phyloP scores from a whole-genome alignment of 2,113 vertebrate genomes.

The Parotia lawesii region DNA sequence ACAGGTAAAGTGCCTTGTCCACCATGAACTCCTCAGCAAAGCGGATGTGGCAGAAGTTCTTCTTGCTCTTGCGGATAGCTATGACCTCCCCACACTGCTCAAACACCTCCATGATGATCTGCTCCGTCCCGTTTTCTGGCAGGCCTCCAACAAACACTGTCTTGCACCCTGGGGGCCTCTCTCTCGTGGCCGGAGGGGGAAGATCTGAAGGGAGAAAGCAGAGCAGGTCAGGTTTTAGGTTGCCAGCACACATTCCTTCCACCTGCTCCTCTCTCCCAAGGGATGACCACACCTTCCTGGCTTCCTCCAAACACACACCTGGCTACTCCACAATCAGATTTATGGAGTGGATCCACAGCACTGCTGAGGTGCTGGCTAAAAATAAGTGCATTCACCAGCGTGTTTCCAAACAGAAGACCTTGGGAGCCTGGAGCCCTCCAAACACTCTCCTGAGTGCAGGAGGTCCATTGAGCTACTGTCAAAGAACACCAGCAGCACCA shows the following conservation, averaged over 20 bases:
- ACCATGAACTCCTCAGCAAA: conserved; percentile 92
- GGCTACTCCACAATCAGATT: rapidly evolving
- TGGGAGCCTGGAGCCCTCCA: neutral
- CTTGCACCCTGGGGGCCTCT: conserved; percentile 94
- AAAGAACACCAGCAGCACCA: neutral
- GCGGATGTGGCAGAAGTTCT: conserved; percentile 95
- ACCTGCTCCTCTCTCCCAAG: neutral
- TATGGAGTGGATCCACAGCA: neutral
- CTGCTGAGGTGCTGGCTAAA: neutral
- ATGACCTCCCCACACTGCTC: conserved; percentile 93
- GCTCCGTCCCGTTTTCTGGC: conserved; percentile 88
- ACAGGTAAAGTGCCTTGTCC: conserved; percentile 93
- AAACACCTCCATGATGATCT: conserved; percentile 92
- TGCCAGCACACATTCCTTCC: neutral
- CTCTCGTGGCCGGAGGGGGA: conserved; percentile 88
- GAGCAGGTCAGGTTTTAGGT: neutral
- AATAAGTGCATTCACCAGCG: neutral
- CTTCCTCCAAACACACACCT: neutral
- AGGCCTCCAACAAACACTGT: conserved; percentile 95
- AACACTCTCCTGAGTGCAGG: neutral
- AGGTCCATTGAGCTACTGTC: neutral
- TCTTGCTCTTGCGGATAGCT: conserved; percentile 94
- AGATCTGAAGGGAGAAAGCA: conserved; percentile 77
- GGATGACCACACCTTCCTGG: neutral
- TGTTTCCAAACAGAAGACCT: neutral